These are phyloP conservation scores for Eilema sororculum DNA, from an alignment of 2,888 invertebrate species.

Conservation along the genomic window DNA sequence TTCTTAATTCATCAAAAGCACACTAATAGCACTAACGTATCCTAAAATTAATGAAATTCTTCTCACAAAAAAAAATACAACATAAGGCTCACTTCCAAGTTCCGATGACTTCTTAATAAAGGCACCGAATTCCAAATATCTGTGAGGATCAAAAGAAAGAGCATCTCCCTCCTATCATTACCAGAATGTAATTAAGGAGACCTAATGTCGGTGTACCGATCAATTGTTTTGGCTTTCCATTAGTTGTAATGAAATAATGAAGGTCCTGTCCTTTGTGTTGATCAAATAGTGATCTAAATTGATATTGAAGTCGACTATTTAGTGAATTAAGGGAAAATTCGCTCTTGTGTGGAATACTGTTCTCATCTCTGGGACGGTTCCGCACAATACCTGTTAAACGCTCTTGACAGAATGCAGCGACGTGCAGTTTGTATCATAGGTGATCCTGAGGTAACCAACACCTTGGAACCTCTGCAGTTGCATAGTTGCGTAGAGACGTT, in stretches of 20 bases:
- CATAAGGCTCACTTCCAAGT: not conserved
- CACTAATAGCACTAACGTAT: not conserved
- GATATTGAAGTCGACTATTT: not conserved
- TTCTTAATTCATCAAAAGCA: not conserved
- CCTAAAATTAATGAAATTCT: not conserved
- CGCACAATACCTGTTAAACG: too few relatives aligned
- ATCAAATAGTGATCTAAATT: not conserved
- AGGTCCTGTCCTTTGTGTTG: not conserved
- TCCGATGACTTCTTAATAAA: not conserved
- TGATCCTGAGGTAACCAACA: too few relatives aligned
- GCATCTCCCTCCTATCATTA: constrained; percentile 7
- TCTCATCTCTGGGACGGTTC: too few relatives aligned
- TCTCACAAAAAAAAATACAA: not conserved
- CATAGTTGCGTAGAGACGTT: too few relatives aligned
- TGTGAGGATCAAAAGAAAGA: constrained; percentile 10
- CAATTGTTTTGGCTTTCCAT: constrained; percentile 15
- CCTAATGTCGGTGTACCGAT: constrained; percentile 7
- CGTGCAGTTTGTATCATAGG: too few relatives aligned
- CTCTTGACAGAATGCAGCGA: too few relatives aligned
- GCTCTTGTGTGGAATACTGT: too few relatives aligned
- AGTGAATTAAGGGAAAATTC: too few relatives aligned
- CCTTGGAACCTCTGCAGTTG: too few relatives aligned
- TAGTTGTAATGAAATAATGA: constrained; percentile 11
- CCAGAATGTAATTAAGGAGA: constrained; percentile 11
- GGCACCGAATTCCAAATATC: constrained; percentile 13